Evolutionary conservation across 2,888 invertebrate species (phyloP).

Genomic region (Anoplius nigerrimus): DNA sequence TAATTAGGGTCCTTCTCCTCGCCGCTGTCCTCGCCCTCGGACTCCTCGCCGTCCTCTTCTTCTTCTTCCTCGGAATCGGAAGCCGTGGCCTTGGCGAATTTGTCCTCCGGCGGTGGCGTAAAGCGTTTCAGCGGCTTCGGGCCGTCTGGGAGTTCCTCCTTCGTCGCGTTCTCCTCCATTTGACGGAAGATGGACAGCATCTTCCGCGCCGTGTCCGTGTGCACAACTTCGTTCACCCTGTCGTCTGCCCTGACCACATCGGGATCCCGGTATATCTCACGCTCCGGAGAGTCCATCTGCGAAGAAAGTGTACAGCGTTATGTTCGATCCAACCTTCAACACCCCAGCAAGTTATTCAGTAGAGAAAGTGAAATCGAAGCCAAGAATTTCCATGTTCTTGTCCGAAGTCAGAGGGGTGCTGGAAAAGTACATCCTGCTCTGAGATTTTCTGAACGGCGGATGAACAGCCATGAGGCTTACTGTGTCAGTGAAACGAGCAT

Average conservation of each 20-base stretch:
- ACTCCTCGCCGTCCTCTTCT: slow-evolving; percentile 78
- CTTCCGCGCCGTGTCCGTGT: slow-evolving; percentile 83
- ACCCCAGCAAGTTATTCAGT: too few species aligned
- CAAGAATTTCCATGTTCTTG: too few species aligned
- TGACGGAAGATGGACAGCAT: slow-evolving; percentile 93
- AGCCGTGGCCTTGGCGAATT: slow-evolving; percentile 76
- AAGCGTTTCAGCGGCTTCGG: slow-evolving; percentile 92
- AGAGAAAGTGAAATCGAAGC: too few species aligned
- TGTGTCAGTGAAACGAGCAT: too few species aligned
- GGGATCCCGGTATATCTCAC: slow-evolving; percentile 85
- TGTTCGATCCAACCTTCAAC: background rate
- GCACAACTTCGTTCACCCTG: slow-evolving; percentile 75
- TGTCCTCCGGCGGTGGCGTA: slow-evolving; percentile 90
- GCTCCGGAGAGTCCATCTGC: slow-evolving; percentile 82
- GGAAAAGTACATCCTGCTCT: too few species aligned
- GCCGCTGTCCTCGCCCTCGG: slow-evolving; percentile 74
- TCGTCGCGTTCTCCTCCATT: slow-evolving; percentile 84
- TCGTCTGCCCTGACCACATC: slow-evolving; percentile 82
- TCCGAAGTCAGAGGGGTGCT: too few species aligned
- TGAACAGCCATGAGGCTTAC: too few species aligned
- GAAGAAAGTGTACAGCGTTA: too few species aligned
- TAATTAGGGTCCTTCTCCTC: slow-evolving; percentile 71
- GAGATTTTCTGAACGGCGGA: too few species aligned
- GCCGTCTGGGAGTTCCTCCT: slow-evolving; percentile 78
- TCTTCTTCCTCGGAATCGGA: slow-evolving; percentile 76